Conservation (phyloP, 2,888 invertebrate species). For the Gymnoscelis rufifasciata region DNA sequence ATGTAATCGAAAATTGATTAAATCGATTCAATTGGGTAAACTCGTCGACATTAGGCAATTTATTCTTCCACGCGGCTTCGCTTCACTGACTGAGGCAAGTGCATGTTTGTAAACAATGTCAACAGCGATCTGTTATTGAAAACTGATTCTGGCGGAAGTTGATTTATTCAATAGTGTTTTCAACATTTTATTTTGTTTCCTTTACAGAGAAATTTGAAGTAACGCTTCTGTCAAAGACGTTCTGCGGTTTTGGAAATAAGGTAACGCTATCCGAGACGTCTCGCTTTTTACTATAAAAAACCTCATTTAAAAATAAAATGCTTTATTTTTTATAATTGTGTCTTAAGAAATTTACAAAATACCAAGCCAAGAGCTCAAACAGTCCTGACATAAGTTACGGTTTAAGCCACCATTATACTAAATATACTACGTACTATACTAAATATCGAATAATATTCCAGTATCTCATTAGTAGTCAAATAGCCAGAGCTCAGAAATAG, state of each 20-base stretch:
- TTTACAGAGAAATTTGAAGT: too few species aligned
- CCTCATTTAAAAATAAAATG: too few species aligned
- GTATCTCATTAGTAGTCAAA: conserved; percentile 11
- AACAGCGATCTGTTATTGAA: not conserved
- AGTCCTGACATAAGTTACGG: too few species aligned
- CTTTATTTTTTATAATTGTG: too few species aligned
- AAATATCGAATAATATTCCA: not conserved
- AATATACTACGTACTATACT: too few species aligned
- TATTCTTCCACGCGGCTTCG: conserved; percentile 4
- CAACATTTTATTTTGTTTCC: not conserved
- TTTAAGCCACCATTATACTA: not conserved
- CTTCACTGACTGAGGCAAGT: conserved; percentile 12
- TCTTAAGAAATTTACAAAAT: too few species aligned
- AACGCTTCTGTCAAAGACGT: too few species aligned
- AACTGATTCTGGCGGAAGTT: not conserved
- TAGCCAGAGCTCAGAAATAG: conserved; percentile 7
- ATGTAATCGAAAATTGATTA: conserved; percentile 11
- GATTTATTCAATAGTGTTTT: not conserved
- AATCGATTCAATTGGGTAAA: conserved; percentile 18
- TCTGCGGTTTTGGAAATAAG: too few species aligned
- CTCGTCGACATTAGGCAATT: conserved; percentile 16
- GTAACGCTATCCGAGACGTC: too few species aligned
- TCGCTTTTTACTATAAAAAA: too few species aligned
- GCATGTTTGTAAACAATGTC: conserved; percentile 17
- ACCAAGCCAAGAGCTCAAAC: too few species aligned